Conservation (phyloP, 1,140 invertebrate genomes). For the Trichonephila clavata region DNA sequence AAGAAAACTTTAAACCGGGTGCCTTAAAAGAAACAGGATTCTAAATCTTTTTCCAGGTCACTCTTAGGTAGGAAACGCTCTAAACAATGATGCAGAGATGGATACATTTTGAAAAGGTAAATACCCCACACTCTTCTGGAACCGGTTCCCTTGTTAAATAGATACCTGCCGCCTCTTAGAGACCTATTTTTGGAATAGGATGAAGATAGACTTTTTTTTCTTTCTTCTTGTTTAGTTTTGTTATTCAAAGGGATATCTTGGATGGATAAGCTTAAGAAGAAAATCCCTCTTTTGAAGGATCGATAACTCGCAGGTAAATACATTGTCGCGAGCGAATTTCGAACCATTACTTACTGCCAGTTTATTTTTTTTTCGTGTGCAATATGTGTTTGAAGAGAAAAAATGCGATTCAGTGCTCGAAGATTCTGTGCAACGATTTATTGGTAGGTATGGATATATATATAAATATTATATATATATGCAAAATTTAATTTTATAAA, state of each 20-base stretch:
- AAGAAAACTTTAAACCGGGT: neutral
- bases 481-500: too few species aligned
- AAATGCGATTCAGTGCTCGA: too few species aligned
- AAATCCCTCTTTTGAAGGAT: neutral
- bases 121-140: neutral
- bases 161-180: neutral
- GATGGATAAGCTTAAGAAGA: neutral
- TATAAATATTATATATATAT: too few species aligned
- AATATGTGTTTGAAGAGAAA: too few species aligned
- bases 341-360: neutral
- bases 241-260: slow-evolving; percentile 7
- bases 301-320: neutral
- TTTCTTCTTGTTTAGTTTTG: neutral
- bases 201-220: neutral
- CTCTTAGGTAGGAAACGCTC: too few species aligned
- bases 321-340: neutral
- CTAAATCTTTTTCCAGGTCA: slow-evolving; percentile 41
- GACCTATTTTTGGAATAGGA: slow-evolving; percentile 54
- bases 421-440: too few species aligned
- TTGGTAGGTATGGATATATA: too few species aligned
- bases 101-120: slow-evolving; percentile 56
- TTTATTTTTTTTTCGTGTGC: too few species aligned
- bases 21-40: slow-evolving; percentile 15
- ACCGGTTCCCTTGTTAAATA: slow-evolving; percentile 31
- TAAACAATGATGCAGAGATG: slow-evolving; percentile 50